A percentile compares a stretch with the other conserved stretches of the same genome.
phyloP scores from a whole-genome alignment of 2,113 vertebrate genomes.

The Mastomys coucha region DNA sequence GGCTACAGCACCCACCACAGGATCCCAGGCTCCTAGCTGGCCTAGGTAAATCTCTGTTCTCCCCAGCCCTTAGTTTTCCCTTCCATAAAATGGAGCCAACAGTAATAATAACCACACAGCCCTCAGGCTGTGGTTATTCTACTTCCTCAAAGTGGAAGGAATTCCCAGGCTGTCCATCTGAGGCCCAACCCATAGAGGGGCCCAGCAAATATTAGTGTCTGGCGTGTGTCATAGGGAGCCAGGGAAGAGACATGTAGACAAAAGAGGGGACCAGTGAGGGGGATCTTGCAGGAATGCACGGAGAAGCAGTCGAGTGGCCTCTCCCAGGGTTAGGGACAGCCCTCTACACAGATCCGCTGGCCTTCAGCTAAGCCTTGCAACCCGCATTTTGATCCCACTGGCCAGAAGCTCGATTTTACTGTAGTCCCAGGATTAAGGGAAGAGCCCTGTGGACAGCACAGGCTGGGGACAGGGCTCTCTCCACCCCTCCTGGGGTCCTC shows the following conservation, averaged over 20 bases:
- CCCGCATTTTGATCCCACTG: rapidly evolving
- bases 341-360: not conserved
- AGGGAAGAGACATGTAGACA: no score
- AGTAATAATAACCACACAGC: no score
- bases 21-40: not conserved
- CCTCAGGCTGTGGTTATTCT: no score
- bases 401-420: not conserved
- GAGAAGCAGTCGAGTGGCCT: no score
- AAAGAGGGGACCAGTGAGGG: not conserved
- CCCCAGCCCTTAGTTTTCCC: not conserved
- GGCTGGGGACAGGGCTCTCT: rapidly evolving
- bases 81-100: not conserved
- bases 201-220: not conserved
- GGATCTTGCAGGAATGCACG: not conserved
- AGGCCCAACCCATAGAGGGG: not conserved
- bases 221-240: not conserved
- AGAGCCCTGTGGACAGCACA: not conserved
- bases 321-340: not conserved
- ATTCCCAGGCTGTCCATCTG: no score
- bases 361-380: not conserved
- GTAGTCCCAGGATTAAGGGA: not conserved
- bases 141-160: not conserved
- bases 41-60: not conserved
- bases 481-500: not conserved
- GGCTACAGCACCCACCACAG: rapidly evolving